A percentile compares a stretch with the other conserved stretches of the same genome.
phyloP scores from a whole-genome alignment of 2,888 invertebrate genomes.

The Boloria selene region DNA sequence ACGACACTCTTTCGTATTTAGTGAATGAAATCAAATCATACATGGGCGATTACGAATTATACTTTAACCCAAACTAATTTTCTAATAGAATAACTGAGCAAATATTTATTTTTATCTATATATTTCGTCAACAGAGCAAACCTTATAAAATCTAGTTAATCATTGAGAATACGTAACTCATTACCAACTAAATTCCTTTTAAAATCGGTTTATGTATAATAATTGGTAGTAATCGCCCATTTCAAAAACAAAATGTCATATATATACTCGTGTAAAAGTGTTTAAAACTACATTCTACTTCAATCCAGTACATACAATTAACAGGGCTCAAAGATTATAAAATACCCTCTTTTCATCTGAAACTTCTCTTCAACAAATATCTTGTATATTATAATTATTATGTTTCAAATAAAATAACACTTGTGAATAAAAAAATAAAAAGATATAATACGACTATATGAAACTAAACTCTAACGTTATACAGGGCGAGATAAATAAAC shows the following conservation, averaged over 20 bases:
- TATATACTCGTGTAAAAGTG: conserved; percentile 21
- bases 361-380: conserved; percentile 13
- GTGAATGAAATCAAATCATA: conserved; percentile 24
- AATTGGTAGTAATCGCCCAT: conserved; percentile 8
- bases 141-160: not conserved
- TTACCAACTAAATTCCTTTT: not conserved
- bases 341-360: not conserved
- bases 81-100: not conserved
- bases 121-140: not conserved
- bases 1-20: conserved; percentile 29
- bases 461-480: conserved; percentile 18
- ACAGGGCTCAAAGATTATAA: not conserved
- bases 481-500: conserved; percentile 15
- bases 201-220: not conserved
- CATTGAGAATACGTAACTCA: not conserved
- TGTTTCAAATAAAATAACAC: conserved; percentile 29
- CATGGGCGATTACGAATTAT: conserved; percentile 15
- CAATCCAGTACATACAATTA: conserved; percentile 15
- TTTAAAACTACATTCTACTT: conserved; percentile 20
- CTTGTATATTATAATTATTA: conserved; percentile 21
- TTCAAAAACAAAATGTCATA: conserved; percentile 15
- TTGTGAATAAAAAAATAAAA: conserved; percentile 28
- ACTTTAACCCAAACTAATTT: not conserved
- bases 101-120: not conserved
- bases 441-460: conserved; percentile 19